These are phyloP conservation scores for Acronicta alni DNA, from an alignment of 2,888 invertebrate species.

Conservation along the genomic window DNA sequence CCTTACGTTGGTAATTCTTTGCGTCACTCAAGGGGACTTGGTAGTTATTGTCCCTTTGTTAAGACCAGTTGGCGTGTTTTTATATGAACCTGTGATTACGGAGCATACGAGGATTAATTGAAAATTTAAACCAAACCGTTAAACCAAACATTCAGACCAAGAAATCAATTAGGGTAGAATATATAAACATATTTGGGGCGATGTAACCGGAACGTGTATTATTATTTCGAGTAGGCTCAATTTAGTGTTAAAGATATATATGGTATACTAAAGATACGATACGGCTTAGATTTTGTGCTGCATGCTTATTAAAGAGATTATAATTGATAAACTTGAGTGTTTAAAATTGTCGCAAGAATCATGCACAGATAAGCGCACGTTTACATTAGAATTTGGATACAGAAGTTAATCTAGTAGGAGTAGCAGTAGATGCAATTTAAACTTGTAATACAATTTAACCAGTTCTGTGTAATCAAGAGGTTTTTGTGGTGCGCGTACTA, in stretches of 20 bases:
- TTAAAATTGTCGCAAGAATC: too few species aligned
- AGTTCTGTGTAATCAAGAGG: too few species aligned
- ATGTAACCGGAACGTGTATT: conserved; percentile 27
- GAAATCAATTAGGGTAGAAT: conserved; percentile 37
- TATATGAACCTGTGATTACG: conserved; percentile 1
- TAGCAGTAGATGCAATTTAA: too few species aligned
- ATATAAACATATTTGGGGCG: conserved; percentile 28
- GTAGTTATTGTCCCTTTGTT: conserved; percentile 11
- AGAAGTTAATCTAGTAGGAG: too few species aligned
- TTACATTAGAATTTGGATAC: too few species aligned
- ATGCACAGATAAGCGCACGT: too few species aligned
- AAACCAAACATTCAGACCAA: conserved; percentile 44
- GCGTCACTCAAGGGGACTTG: conserved; percentile 5
- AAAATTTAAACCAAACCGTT: conserved; percentile 17
- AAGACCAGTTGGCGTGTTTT: conserved; percentile 9
- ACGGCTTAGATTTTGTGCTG: conserved; percentile 9
- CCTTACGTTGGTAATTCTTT: conserved; percentile 48
- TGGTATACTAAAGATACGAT: conserved; percentile 23
- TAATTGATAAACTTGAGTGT: too few species aligned
- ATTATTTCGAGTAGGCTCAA: conserved; percentile 49
- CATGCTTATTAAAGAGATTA: too few species aligned
- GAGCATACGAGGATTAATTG: neutral
- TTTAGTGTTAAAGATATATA: conserved; percentile 36
- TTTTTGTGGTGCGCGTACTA: too few species aligned
- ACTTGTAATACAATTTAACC: too few species aligned